Evolutionary conservation across 2,113 vertebrate genomes (phyloP).

Genomic region (Saiga tatarica): DNA sequence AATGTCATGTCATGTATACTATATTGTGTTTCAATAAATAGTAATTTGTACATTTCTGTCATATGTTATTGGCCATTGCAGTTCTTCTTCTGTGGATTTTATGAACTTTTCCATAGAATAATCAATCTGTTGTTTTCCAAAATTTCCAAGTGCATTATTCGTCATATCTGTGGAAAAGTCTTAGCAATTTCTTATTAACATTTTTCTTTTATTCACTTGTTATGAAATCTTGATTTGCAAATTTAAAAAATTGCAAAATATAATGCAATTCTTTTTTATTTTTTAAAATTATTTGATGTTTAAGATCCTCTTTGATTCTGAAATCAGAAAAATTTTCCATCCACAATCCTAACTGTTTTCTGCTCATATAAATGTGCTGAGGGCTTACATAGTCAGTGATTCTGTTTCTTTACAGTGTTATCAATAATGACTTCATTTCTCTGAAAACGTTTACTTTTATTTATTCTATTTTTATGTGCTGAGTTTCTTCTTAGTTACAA

Average conservation of each 20-base stretch:
- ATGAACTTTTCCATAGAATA: background rate
- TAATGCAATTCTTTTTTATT: background rate
- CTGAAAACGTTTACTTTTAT: background rate
- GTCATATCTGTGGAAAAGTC: rapidly evolving
- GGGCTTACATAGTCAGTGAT: rapidly evolving
- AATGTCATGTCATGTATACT: background rate
- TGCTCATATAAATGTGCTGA: rapidly evolving
- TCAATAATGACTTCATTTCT: background rate
- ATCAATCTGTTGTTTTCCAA: background rate
- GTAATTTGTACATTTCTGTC: background rate
- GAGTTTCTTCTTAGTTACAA: background rate
- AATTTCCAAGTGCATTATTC: background rate
- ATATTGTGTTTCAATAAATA: background rate
- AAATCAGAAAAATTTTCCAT: background rate
- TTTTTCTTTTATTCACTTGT: background rate
- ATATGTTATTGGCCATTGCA: background rate
- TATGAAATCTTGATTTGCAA: background rate
- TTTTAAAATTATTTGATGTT: background rate
- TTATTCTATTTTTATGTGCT: background rate
- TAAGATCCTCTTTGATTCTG: background rate
- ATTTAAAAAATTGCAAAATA: background rate
- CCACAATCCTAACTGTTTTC: background rate
- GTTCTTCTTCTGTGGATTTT: background rate
- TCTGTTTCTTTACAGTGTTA: background rate
- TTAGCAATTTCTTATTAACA: background rate